Conservation (phyloP, 2,113 vertebrate species). For the Engraulis encrasicolus region DNA sequence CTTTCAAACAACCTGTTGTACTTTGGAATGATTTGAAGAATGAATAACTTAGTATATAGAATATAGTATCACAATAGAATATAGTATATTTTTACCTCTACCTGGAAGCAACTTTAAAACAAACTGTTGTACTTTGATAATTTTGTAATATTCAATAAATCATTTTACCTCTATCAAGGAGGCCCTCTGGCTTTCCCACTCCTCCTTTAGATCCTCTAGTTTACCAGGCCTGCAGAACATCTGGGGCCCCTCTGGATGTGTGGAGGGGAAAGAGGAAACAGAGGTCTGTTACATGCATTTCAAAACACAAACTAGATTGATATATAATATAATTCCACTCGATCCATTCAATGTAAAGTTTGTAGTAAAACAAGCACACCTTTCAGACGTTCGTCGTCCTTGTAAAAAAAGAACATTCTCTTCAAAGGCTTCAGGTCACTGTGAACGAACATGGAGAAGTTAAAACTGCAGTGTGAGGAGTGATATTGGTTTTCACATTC, state of each 20-base stretch:
- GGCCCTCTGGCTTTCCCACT: slow-evolving; percentile 81
- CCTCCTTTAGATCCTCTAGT: slow-evolving; percentile 74
- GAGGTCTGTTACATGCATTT: neutral
- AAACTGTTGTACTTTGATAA: too few relatives aligned
- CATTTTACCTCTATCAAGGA: slow-evolving; percentile 64
- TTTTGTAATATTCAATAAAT: too few relatives aligned
- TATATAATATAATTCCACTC: too few relatives aligned
- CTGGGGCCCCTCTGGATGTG: slow-evolving; percentile 74
- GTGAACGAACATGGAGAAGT: slow-evolving; percentile 13
- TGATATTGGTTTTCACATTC: neutral
- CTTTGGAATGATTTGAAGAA: too few relatives aligned
- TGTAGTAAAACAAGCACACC: slow-evolving; percentile 68
- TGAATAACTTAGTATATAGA: too few relatives aligned
- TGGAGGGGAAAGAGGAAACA: slow-evolving; percentile 30
- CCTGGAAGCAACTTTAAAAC: too few relatives aligned
- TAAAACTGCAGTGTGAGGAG: neutral
- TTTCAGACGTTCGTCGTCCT: slow-evolving; percentile 80
- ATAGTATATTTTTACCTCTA: too few relatives aligned
- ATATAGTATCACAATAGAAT: too few relatives aligned
- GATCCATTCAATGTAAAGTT: neutral
- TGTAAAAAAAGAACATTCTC: slow-evolving; percentile 82
- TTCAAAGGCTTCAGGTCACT: slow-evolving; percentile 64
- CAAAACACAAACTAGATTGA: too few relatives aligned
- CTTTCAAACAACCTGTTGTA: too few relatives aligned
- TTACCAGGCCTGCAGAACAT: slow-evolving; percentile 78